Conservation (phyloP, 2,888 invertebrate genomes). For the Acanthosepion lycidas region DNA sequence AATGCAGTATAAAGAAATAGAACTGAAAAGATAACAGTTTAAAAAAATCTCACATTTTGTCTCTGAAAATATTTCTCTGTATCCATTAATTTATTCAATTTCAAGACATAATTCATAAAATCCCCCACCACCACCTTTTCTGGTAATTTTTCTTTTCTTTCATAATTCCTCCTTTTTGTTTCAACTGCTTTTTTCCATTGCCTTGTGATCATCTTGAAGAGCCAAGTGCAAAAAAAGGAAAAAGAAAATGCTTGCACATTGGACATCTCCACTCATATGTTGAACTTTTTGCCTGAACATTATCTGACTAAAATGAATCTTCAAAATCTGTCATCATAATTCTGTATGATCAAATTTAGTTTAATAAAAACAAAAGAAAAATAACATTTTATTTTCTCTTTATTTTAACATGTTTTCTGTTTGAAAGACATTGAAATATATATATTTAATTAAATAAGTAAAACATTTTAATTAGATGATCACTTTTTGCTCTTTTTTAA, state of each 20-base stretch:
- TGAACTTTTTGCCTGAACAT: background rate
- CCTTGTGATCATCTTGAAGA: background rate
- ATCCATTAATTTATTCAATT: conserved; percentile 21
- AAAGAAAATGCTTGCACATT: background rate
- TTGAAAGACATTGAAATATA: no score
- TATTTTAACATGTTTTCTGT: no score
- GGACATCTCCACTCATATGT: background rate
- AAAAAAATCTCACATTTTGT: background rate
- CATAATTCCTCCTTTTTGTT: no score
- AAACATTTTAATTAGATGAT: no score
- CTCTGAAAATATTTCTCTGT: background rate
- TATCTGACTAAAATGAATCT: background rate
- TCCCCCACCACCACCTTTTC: background rate
- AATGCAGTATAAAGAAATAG: background rate
- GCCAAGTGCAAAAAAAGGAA: background rate
- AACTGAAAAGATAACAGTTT: background rate
- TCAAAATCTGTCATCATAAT: background rate
- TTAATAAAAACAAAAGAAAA: background rate
- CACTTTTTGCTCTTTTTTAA: no score
- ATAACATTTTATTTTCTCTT: background rate
- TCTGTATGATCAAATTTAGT: conserved; percentile 15
- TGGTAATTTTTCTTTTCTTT: background rate
- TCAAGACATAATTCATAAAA: background rate
- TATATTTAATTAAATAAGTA: no score
- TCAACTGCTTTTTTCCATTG: background rate